Evolutionary conservation across 2,797 vertebrate genomes (phyloP).

Genomic region (Miichthys miiuy): DNA sequence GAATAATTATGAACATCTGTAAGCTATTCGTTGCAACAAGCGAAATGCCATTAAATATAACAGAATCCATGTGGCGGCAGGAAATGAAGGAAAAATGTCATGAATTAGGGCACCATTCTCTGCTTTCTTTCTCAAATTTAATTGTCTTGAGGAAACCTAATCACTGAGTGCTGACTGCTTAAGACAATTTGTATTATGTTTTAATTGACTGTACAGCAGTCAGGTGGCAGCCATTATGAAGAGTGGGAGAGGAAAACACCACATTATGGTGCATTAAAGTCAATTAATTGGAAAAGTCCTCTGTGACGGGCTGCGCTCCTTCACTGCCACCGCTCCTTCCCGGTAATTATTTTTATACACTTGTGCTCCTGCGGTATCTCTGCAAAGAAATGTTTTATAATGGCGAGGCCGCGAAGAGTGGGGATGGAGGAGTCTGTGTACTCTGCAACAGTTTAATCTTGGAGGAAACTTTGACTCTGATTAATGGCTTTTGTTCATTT

Average conservation of each 20-base stretch:
- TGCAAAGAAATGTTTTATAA: constrained; percentile 61
- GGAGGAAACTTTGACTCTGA: constrained; percentile 50
- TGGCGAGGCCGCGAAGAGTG: neutral
- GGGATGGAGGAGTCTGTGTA: constrained; percentile 31
- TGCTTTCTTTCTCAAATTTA: constrained; percentile 56
- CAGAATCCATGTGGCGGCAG: constrained; percentile 63
- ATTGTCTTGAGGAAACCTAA: constrained; percentile 72
- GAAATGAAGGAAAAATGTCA: constrained; percentile 53
- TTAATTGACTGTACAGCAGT: constrained; percentile 79
- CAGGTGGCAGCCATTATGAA: constrained; percentile 72
- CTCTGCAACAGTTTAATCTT: constrained; percentile 50
- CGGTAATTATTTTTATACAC: constrained; percentile 64
- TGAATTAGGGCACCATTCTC: constrained; percentile 43
- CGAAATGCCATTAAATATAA: constrained; percentile 53
- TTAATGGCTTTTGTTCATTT: constrained; percentile 56
- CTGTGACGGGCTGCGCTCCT: constrained; percentile 57
- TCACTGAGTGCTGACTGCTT: constrained; percentile 65
- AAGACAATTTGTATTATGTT: constrained; percentile 78
- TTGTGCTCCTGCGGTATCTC: constrained; percentile 40
- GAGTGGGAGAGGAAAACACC: constrained; percentile 67
- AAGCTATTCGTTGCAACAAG: constrained; percentile 34
- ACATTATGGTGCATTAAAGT: constrained; percentile 75
- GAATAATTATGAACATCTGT: constrained; percentile 63
- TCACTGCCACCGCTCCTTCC: constrained; percentile 50
- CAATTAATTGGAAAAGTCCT: constrained; percentile 77